phyloP scores from a whole-genome alignment of 2,797 vertebrate genomes.

The Xiphorhynchus erythropygius region DNA sequence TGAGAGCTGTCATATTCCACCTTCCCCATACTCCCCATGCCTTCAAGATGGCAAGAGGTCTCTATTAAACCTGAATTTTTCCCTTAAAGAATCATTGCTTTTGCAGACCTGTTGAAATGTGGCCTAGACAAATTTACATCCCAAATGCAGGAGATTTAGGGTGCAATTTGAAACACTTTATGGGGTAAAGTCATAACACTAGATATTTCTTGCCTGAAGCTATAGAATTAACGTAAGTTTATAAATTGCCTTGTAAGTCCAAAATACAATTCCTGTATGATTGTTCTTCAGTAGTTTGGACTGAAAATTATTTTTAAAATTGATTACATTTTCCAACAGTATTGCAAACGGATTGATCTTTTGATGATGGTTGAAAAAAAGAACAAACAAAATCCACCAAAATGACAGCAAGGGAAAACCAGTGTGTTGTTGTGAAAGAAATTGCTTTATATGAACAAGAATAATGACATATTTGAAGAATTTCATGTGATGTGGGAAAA shows the following conservation, averaged over 20 bases:
- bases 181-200: neutral
- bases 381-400: fast-evolving
- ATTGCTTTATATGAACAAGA: neutral
- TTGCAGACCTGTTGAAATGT: neutral
- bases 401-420: neutral
- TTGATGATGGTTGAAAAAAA: neutral
- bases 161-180: neutral
- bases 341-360: neutral
- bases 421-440: neutral
- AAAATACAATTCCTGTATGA: neutral
- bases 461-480: neutral
- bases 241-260: neutral
- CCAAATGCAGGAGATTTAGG: neutral
- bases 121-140: neutral
- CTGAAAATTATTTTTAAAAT: neutral
- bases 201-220: neutral
- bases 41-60: neutral
- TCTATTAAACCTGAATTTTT: neutral
- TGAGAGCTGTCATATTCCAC: neutral
- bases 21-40: neutral
- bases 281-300: neutral
- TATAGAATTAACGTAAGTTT: neutral
- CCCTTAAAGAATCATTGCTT: neutral
- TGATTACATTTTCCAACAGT: neutral
- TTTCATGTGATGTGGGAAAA: neutral